A percentile compares a stretch with the other conserved stretches of the same genome.
phyloP scores from a whole-genome alignment of 2,888 invertebrate species.

The Diarsia brunnea region DNA sequence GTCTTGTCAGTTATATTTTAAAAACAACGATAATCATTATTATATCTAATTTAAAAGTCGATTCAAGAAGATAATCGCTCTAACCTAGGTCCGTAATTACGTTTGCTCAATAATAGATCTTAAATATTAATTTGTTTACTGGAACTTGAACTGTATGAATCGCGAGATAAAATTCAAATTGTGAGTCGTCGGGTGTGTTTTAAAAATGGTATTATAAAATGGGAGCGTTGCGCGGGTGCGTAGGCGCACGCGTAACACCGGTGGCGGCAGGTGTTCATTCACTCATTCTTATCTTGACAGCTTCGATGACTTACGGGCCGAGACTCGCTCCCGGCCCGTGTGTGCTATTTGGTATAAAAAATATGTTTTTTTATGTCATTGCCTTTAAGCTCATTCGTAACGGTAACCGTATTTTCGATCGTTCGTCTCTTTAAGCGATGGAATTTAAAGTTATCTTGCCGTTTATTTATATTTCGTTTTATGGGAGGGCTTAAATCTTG shows the following conservation, averaged over 20 bases:
- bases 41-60: slow-evolving; percentile 87
- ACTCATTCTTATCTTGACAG: slow-evolving; percentile 90
- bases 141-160: slow-evolving; percentile 75
- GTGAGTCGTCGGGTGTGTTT: slow-evolving; percentile 59
- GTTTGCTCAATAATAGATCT: slow-evolving; percentile 77
- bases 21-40: slow-evolving; percentile 88
- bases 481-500: slow-evolving; percentile 80
- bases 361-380: slow-evolving; percentile 83
- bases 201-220: slow-evolving; percentile 77
- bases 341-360: slow-evolving; percentile 86
- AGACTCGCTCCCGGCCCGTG: slow-evolving; percentile 80
- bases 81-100: slow-evolving; percentile 79
- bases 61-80: slow-evolving; percentile 85
- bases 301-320: slow-evolving; percentile 89
- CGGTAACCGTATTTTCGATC: slow-evolving; percentile 86
- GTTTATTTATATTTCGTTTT: slow-evolving; percentile 78
- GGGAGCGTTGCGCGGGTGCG: slow-evolving; percentile 77
- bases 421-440: slow-evolving; percentile 78
- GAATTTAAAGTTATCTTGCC: slow-evolving; percentile 84
- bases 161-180: slow-evolving; percentile 71
- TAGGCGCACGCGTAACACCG: slow-evolving; percentile 89
- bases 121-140: slow-evolving; percentile 59
- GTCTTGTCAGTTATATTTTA: slow-evolving; percentile 83
- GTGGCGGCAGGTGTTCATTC: slow-evolving; percentile 90
- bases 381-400: slow-evolving; percentile 88